Percentiles rank a stretch among this genome's conserved stretches.
phyloP scores from a whole-genome alignment of 2,113 vertebrate species.

The human (Homo sapiens) region DNA sequence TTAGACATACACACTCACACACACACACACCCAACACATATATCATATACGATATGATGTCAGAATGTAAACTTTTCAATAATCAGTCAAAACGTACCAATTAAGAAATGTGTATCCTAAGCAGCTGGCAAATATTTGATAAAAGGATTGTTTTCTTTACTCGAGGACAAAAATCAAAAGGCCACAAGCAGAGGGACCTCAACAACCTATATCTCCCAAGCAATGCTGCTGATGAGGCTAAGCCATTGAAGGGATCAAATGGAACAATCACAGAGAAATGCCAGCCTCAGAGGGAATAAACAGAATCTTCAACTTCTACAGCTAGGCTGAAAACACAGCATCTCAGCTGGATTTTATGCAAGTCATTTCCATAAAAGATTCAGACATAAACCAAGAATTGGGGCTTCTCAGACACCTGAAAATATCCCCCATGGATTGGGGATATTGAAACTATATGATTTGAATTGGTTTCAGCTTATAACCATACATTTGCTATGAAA shows the following conservation, averaged over 20 bases:
- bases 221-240: not conserved
- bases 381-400: not conserved
- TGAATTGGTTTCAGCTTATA: not conserved
- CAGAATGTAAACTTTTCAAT: conserved; percentile 44
- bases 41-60: not conserved
- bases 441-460: not conserved
- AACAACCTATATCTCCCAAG: not conserved
- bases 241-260: not conserved
- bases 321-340: not conserved
- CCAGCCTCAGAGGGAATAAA: conserved; percentile 16
- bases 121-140: conserved; percentile 53
- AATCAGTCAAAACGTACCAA: not conserved
- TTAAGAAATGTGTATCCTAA: conserved; percentile 25
- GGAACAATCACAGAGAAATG: conserved; percentile 22
- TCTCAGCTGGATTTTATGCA: not conserved
- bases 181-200: conserved; percentile 1
- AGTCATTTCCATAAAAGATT: not conserved
- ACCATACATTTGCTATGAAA: not conserved
- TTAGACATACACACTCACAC: not conserved
- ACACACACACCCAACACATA: not conserved
- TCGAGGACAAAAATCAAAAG: conserved; percentile 52
- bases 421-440: not conserved
- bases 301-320: not conserved
- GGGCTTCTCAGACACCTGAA: not conserved
- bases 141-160: conserved; percentile 50